Evolutionary conservation across 2,888 invertebrate species (phyloP).

Genomic region (Oscheius sp.): DNA sequence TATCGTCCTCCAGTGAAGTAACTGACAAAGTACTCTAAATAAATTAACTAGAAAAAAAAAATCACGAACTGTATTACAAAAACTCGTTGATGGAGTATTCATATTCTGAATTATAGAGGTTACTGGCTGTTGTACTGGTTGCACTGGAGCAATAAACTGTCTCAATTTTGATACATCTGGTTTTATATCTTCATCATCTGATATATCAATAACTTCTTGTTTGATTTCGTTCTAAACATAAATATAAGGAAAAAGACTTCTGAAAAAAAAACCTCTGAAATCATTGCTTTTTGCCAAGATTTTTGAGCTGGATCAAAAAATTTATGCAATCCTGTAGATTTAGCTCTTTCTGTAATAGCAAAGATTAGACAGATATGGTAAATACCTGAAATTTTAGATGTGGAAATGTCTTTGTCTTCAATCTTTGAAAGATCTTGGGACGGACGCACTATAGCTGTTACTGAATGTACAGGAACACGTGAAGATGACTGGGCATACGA

Average conservation of each 20-base stretch:
- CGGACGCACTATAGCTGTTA: no score
- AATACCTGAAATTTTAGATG: background rate
- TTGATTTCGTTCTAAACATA: background rate
- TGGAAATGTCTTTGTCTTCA: background rate
- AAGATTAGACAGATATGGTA: background rate
- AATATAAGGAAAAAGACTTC: background rate
- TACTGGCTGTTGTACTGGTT: background rate
- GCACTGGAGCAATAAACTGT: background rate
- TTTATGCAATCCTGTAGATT: background rate
- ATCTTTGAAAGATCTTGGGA: background rate
- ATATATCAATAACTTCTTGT: background rate
- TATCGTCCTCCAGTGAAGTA: background rate
- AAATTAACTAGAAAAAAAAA: background rate
- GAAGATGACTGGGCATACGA: no score
- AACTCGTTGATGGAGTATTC: background rate
- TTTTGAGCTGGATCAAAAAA: background rate
- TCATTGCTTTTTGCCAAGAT: no score
- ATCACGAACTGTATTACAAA: background rate
- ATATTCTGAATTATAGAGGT: background rate
- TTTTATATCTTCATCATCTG: background rate
- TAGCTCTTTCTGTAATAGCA: background rate
- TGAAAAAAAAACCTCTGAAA: background rate
- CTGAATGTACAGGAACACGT: no score
- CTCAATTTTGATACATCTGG: background rate
- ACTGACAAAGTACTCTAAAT: background rate